Percentiles rank a stretch among this genome's conserved stretches.
These are phyloP conservation scores for Eonycteris spelaea DNA, from an alignment of 2,113 vertebrate genomes.

Conservation along the genomic window DNA sequence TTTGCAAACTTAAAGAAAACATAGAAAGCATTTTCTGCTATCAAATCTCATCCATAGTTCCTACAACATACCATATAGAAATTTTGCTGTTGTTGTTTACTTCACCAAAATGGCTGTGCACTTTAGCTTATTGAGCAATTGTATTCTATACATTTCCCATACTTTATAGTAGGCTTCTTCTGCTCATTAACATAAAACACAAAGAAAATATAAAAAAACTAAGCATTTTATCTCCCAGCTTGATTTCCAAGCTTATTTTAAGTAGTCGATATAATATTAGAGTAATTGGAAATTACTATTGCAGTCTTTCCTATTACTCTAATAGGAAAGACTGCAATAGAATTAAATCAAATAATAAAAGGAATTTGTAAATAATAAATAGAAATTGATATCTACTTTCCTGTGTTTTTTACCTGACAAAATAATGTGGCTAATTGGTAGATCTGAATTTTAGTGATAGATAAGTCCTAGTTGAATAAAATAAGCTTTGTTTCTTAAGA, in stretches of 20 bases:
- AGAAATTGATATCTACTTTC: not conserved
- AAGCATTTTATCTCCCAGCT: not conserved
- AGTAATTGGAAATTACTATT: not conserved
- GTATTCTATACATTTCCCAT: not conserved
- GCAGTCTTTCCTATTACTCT: too few relatives aligned
- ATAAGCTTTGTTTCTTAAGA: not conserved
- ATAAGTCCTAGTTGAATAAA: not conserved
- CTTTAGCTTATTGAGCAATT: not conserved
- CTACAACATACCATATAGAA: not conserved
- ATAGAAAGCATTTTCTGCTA: not conserved
- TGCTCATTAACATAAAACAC: not conserved
- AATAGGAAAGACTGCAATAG: not conserved
- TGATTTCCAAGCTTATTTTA: slow-evolving; percentile 5
- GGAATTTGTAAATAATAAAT: not conserved
- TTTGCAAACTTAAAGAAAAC: slow-evolving; percentile 7
- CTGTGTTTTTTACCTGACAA: not conserved
- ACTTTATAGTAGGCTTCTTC: not conserved
- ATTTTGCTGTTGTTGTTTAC: not conserved
- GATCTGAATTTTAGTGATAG: not conserved
- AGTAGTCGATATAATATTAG: not conserved
- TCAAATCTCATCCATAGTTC: not conserved
- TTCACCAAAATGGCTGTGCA: not conserved
- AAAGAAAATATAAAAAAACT: not conserved
- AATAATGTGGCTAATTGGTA: not conserved
- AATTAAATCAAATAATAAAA: not conserved